Conservation (phyloP, 2,113 vertebrate genomes). For the Oxyura jamaicensis region DNA sequence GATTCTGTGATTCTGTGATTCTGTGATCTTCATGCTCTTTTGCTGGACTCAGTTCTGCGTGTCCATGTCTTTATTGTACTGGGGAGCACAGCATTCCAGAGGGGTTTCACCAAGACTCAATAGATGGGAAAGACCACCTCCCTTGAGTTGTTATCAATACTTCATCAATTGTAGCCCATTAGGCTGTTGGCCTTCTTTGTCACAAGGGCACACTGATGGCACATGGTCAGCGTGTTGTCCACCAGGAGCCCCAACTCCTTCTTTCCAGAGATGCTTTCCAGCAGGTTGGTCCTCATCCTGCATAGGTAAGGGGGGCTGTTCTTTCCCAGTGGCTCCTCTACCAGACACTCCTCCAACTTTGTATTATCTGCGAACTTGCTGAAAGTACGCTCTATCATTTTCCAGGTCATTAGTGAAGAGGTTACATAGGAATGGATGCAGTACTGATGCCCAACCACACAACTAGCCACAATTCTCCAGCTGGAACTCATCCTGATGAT, state of each 20-base stretch:
- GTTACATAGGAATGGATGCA: neutral
- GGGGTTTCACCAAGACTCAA: neutral
- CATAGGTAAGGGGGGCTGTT: neutral
- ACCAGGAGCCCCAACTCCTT: neutral
- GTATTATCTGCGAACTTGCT: neutral
- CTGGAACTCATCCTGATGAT: no score
- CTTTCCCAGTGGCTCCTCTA: neutral
- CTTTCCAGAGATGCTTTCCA: neutral
- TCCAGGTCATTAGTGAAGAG: neutral
- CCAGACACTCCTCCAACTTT: neutral
- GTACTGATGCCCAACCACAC: neutral
- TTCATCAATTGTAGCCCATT: no score
- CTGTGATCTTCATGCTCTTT: neutral
- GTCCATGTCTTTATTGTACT: neutral
- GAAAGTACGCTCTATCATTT: no score
- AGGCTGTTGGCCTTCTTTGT: neutral
- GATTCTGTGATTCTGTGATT: no score
- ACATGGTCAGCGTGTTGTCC: neutral
- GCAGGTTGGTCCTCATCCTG: no score
- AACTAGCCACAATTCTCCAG: neutral
- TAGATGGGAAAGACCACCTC: neutral
- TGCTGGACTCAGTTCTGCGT: neutral
- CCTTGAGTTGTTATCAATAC: neutral
- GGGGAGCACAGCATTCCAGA: neutral
- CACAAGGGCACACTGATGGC: neutral